Conservation (phyloP, 2,888 invertebrate genomes). For the Drosophila maculinotata region DNA sequence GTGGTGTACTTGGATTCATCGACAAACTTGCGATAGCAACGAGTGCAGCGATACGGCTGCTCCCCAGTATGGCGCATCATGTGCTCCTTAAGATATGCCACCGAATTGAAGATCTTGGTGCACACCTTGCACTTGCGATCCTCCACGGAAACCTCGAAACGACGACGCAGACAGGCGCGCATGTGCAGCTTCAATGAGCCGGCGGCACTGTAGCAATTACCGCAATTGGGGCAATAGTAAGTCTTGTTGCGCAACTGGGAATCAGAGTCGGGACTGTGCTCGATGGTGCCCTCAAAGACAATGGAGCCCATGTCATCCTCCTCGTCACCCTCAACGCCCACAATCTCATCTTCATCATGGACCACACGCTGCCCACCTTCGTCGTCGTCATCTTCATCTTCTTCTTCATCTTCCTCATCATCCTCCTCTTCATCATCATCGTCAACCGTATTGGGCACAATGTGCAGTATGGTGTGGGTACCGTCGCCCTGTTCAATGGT, state of each 20-base stretch:
- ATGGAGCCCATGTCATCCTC: conserved; percentile 62
- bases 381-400: conserved; percentile 4
- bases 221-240: conserved; percentile 84
- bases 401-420: conserved; percentile 15
- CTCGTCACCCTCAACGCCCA: conserved; percentile 58
- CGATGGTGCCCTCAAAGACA: conserved; percentile 65
- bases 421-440: not conserved
- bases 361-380: conserved; percentile 32
- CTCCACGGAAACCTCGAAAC: conserved; percentile 80
- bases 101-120: conserved; percentile 84
- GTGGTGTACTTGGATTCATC: conserved; percentile 82
- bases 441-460: conserved; percentile 50
- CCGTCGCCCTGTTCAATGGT: conserved; percentile 79
- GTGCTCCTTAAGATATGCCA: conserved; percentile 84
- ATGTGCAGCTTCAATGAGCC: conserved; percentile 84
- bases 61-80: conserved; percentile 84
- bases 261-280: conserved; percentile 59
- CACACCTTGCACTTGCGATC: conserved; percentile 84
- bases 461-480: conserved; percentile 80
- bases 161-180: conserved; percentile 83
- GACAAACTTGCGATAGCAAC: conserved; percentile 84
- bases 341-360: conserved; percentile 50
- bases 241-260: conserved; percentile 71
- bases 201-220: conserved; percentile 84
- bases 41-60: conserved; percentile 83